These are phyloP conservation scores for Eilema caniola DNA, from an alignment of 2,888 invertebrate genomes.

Conservation along the genomic window DNA sequence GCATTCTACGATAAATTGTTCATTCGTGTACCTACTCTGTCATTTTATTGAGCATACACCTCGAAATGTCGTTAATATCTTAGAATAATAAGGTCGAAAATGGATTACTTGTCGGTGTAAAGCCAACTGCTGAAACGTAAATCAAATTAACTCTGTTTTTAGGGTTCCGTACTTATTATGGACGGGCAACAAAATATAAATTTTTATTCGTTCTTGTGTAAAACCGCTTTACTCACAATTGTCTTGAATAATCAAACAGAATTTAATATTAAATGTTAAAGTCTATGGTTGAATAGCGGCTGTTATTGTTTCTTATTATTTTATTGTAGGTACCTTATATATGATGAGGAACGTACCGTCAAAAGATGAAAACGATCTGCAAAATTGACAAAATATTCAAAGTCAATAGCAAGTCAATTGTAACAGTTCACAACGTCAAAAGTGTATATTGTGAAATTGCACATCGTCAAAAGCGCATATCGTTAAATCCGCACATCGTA, in stretches of 20 bases:
- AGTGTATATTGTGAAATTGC: too few relatives aligned
- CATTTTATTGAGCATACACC: conserved; percentile 21
- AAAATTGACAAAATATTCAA: too few relatives aligned
- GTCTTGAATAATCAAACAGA: background rate
- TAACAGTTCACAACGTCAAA: too few relatives aligned
- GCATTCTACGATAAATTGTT: conserved; percentile 46
- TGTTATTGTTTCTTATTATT: background rate
- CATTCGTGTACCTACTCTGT: conserved; percentile 27
- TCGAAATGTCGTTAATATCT: conserved; percentile 22
- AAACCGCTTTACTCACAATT: background rate
- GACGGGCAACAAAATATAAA: background rate
- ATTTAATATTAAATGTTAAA: background rate
- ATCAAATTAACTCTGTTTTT: background rate
- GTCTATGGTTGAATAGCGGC: background rate
- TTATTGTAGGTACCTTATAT: background rate
- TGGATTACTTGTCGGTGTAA: background rate
- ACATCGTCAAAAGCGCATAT: too few relatives aligned
- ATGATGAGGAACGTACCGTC: background rate
- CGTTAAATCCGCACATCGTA: too few relatives aligned
- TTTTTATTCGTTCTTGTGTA: background rate
- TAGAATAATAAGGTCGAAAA: conserved; percentile 11
- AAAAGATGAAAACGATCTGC: too few relatives aligned
- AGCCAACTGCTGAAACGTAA: background rate
- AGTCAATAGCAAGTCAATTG: too few relatives aligned
- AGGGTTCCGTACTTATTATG: background rate